A percentile compares a stretch with the other conserved stretches of the same genome.
phyloP scores from a whole-genome alignment of 1,140 invertebrate genomes.

The Bombus affinis region DNA sequence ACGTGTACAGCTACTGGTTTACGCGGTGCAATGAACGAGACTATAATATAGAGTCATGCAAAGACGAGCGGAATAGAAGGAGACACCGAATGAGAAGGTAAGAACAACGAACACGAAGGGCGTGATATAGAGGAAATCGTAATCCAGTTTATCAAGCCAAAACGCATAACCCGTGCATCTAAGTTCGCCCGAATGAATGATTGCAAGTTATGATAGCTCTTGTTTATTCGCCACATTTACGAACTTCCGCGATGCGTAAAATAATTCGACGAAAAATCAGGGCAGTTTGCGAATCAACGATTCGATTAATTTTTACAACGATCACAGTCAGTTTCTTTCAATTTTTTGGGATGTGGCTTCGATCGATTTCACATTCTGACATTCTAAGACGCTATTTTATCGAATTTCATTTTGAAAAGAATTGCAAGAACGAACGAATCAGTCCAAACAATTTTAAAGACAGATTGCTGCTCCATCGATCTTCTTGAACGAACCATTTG shows the following conservation, averaged over 20 bases:
- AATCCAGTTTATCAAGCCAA: conserved; percentile 72
- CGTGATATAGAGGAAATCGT: conserved; percentile 43
- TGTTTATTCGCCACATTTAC: conserved; percentile 8
- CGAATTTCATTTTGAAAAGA: background rate
- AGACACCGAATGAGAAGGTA: background rate
- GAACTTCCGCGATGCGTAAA: conserved; percentile 14
- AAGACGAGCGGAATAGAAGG: background rate
- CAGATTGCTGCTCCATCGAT: background rate
- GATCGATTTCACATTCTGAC: conserved; percentile 4
- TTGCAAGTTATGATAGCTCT: conserved; percentile 64
- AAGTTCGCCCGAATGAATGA: conserved; percentile 72
- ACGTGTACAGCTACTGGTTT: conserved; percentile 28
- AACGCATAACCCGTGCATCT: conserved; percentile 67
- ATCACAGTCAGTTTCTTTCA: background rate
- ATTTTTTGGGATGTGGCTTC: background rate
- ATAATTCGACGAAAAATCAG: conserved; percentile 41
- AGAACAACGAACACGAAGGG: background rate
- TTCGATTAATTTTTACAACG: background rate
- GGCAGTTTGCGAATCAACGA: background rate
- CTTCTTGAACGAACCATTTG: background rate
- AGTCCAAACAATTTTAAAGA: background rate
- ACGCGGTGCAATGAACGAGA: conserved; percentile 59
- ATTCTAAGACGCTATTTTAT: conserved; percentile 1
- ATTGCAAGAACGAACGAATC: background rate
- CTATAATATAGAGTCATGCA: conserved; percentile 57